These are phyloP conservation scores for Apteryx owenii DNA, from an alignment of 2,113 vertebrate genomes.

Conservation along the genomic window DNA sequence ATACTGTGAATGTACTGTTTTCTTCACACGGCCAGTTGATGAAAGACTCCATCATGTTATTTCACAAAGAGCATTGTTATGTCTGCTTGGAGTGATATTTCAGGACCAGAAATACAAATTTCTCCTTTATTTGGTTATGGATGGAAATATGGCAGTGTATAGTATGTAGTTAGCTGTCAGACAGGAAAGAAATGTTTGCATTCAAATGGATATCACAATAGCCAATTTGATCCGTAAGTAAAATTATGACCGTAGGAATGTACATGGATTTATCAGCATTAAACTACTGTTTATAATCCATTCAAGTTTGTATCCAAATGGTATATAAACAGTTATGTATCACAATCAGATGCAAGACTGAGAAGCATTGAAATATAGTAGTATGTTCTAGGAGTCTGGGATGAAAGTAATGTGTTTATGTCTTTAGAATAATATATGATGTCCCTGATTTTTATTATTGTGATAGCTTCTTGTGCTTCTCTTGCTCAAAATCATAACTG, in stretches of 20 bases:
- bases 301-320: background rate
- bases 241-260: background rate
- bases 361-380: background rate
- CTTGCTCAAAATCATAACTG: background rate
- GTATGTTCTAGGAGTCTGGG: background rate
- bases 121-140: slow-evolving; percentile 63
- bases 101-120: slow-evolving; percentile 36
- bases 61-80: slow-evolving; percentile 23
- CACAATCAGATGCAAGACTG: background rate
- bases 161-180: background rate
- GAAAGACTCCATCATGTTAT: background rate
- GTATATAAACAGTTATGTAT: slow-evolving; percentile 3
- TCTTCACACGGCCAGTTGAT: background rate
- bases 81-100: slow-evolving; percentile 47
- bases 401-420: background rate
- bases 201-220: background rate
- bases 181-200: slow-evolving; percentile 5
- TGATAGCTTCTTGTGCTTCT: background rate
- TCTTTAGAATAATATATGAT: background rate
- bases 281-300: slow-evolving; percentile 5
- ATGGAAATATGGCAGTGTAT: background rate
- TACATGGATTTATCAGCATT: background rate
- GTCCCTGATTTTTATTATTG: background rate
- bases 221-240: background rate
- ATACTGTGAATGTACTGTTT: background rate